Conservation (phyloP, 2,888 invertebrate genomes). For the Drosophila tanythrix region DNA sequence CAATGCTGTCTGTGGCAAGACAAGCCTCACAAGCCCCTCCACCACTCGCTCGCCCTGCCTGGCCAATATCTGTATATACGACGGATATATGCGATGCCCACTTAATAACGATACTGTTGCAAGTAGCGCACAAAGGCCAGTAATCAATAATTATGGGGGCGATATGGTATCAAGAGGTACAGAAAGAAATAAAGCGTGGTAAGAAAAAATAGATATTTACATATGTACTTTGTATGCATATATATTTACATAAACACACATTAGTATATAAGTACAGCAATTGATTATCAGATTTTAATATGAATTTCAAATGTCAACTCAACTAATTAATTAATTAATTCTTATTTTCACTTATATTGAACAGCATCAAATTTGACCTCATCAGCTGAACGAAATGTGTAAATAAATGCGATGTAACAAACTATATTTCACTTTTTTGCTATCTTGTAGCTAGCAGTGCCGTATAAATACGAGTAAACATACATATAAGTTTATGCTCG, state of each 20-base stretch:
- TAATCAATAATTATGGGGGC: conserved; percentile 58
- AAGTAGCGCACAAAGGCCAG: conserved; percentile 38
- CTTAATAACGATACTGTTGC: conserved; percentile 35
- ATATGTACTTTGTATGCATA: background rate
- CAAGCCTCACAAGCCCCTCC: conserved; percentile 3
- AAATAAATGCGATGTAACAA: background rate
- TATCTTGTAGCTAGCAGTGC: conserved; percentile 26
- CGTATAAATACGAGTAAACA: conserved; percentile 15
- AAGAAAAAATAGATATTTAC: conserved; percentile 13
- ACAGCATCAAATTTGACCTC: background rate
- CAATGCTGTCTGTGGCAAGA: conserved; percentile 20
- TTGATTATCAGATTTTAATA: background rate
- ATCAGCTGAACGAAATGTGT: background rate
- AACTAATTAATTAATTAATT: background rate
- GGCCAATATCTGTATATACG: background rate
- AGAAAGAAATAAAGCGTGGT: background rate
- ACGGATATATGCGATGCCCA: conserved; percentile 32
- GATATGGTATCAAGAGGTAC: conserved; percentile 12
- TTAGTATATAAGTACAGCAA: background rate
- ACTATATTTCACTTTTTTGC: background rate
- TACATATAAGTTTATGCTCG: conserved; percentile 4
- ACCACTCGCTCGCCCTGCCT: conserved; percentile 8
- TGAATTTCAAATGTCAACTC: background rate
- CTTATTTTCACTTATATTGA: background rate
- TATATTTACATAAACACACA: background rate